Evolutionary conservation across 2,888 invertebrate genomes (phyloP).

Genomic region (Petrolisthes manimaculis): DNA sequence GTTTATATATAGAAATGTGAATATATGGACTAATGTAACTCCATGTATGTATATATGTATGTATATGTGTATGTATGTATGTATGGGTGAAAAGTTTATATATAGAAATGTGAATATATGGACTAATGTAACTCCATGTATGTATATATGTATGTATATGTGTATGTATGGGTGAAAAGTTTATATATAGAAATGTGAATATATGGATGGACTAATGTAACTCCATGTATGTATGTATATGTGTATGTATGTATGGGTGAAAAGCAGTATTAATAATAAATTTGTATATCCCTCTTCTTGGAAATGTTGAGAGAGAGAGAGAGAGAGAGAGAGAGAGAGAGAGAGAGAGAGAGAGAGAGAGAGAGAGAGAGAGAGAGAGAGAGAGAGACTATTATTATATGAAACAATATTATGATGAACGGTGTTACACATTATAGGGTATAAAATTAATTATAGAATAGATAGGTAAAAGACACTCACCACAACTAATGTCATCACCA

Average conservation of each 20-base stretch:
- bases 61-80: too few species aligned
- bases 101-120: too few species aligned
- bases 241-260: background rate
- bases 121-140: too few species aligned
- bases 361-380: slow-evolving; percentile 1
- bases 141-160: slow-evolving; percentile 13
- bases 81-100: too few species aligned
- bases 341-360: slow-evolving; percentile 1
- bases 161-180: too few species aligned
- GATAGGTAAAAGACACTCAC: background rate
- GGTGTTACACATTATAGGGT: background rate
- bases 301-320: background rate
- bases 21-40: too few species aligned
- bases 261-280: background rate
- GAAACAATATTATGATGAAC: background rate
- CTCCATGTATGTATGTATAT: background rate
- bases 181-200: too few species aligned
- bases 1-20: too few species aligned
- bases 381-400: background rate
- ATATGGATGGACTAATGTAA: too few species aligned
- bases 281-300: background rate
- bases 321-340: slow-evolving; percentile 1
- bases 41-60: too few species aligned
- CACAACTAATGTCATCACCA: too few species aligned
- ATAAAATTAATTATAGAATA: background rate